Base-by-base conservation (phyloP, 2,113 vertebrate genomes). In the Leptobrachium ailaonicum region DNA sequence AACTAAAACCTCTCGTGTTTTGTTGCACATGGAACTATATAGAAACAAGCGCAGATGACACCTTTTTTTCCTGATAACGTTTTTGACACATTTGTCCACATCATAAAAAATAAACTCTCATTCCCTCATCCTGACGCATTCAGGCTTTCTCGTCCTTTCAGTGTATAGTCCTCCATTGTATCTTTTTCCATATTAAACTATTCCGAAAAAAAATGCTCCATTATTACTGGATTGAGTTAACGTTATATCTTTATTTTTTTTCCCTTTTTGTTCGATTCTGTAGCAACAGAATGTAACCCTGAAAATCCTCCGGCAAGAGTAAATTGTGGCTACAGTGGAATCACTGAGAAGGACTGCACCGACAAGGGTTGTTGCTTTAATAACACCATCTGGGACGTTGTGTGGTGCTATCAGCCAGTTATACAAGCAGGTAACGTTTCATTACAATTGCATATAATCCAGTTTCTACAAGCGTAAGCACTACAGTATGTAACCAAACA, bases 361-460 rank as follows among this genome's bases (percentile, higher is more conserved):
- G 5, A 0, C 2, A 56, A 40, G 66, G 80, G 63, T 7, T 56
- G 54, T 58, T 56, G 54, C 12, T 84, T 84, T 44, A 60, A 72
- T 53, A 32, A 32, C 7, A n/a, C 0, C 2, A 6, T 71, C 4
- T 32, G 42, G 32, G 8, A 77, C 12, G 54, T 82, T 12, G 67
- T 40, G 2, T 78, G 50, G 71, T 75, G 71, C n/a, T 83, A 56
- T 41, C 79, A 73, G 75, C 79, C 79, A 20, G 41, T n/a, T 20
- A 67, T 66, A 58, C 7, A 79, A 80, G 58, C 66, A 80, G 72
- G 73, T 76, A 80, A 71, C 11, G 2, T 4, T 13, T 68, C 5
- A 60, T 6, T 14, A 2, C 56, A 60, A 60, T 14, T 12, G 13
- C 10, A 11, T 32, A 32, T 32, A 32, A 32, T 32, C 20, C 20